These are phyloP conservation scores for Synanthedon tipuliformis DNA, from an alignment of 2,888 invertebrate genomes.

Conservation along the genomic window DNA sequence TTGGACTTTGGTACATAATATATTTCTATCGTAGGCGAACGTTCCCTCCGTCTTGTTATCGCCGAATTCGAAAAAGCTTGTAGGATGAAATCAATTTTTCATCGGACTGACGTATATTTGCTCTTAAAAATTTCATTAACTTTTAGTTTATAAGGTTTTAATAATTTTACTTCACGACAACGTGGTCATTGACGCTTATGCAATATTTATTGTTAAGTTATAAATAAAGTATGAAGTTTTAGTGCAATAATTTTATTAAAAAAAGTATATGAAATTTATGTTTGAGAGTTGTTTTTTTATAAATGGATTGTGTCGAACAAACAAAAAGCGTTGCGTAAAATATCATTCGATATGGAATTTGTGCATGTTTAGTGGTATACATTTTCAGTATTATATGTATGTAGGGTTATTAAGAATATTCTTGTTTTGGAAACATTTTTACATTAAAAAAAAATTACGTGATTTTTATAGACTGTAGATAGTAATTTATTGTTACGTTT, in stretches of 20 bases:
- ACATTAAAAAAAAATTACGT: conserved; percentile 43
- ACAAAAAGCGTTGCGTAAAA: conserved; percentile 1
- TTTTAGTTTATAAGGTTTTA: conserved; percentile 52
- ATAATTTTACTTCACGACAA: conserved; percentile 49
- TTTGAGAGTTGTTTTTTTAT: conserved; percentile 46
- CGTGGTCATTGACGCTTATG: conserved; percentile 58
- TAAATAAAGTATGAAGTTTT: conserved; percentile 42
- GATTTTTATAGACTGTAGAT: conserved; percentile 60
- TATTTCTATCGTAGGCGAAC: conserved; percentile 31
- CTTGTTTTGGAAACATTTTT: conserved; percentile 50
- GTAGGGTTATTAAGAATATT: conserved; percentile 53
- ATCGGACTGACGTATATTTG: conserved; percentile 57
- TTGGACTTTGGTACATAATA: conserved; percentile 24
- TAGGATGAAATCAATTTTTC: conserved; percentile 46
- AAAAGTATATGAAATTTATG: conserved; percentile 59
- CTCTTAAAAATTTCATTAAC: conserved; percentile 52
- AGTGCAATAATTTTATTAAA: conserved; percentile 69
- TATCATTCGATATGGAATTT: conserved; percentile 35
- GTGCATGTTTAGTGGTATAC: conserved; percentile 41
- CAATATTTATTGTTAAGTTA: conserved; percentile 69
- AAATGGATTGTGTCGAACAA: conserved; percentile 24
- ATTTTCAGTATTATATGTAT: conserved; percentile 65
- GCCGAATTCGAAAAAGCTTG: conserved; percentile 35
- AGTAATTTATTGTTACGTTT: conserved; percentile 66
- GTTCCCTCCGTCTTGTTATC: conserved; percentile 33